phyloP scores from a whole-genome alignment of 2,888 invertebrate species.

The Oligia fasciuncula region DNA sequence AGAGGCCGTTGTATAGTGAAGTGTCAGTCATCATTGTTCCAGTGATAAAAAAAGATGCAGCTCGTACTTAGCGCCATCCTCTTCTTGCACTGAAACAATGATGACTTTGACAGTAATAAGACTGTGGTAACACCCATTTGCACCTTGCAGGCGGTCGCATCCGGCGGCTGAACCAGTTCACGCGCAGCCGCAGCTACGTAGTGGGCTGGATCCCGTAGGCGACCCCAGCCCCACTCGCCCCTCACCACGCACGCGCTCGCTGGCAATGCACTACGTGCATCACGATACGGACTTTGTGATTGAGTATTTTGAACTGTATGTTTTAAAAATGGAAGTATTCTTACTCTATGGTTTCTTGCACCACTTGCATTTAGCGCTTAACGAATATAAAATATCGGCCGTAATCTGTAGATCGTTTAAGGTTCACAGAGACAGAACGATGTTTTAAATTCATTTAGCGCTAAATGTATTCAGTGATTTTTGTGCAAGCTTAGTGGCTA shows the following conservation, averaged over 20 bases:
- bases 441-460: slow-evolving; percentile 8
- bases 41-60: background rate
- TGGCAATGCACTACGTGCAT: slow-evolving; percentile 55
- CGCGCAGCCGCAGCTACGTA: slow-evolving; percentile 93
- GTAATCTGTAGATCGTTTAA: slow-evolving; percentile 7
- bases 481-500: background rate
- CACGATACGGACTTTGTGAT: slow-evolving; percentile 59
- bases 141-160: slow-evolving; percentile 91
- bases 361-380: background rate
- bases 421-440: background rate
- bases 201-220: slow-evolving; percentile 92
- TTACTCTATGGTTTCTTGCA: slow-evolving; percentile 4
- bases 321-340: slow-evolving; percentile 14
- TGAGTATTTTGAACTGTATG: slow-evolving; percentile 63
- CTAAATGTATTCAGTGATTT: background rate
- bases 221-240: slow-evolving; percentile 49
- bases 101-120: background rate
- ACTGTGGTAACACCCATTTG: background rate
- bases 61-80: background rate
- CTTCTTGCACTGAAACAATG: background rate
- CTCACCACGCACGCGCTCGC: slow-evolving; percentile 60
- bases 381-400: background rate
- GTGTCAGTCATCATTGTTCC: background rate
- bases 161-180: slow-evolving; percentile 94
- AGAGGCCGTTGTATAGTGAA: background rate